Conservation (phyloP, 2,888 invertebrate species). For the Ernsta delagoae region DNA sequence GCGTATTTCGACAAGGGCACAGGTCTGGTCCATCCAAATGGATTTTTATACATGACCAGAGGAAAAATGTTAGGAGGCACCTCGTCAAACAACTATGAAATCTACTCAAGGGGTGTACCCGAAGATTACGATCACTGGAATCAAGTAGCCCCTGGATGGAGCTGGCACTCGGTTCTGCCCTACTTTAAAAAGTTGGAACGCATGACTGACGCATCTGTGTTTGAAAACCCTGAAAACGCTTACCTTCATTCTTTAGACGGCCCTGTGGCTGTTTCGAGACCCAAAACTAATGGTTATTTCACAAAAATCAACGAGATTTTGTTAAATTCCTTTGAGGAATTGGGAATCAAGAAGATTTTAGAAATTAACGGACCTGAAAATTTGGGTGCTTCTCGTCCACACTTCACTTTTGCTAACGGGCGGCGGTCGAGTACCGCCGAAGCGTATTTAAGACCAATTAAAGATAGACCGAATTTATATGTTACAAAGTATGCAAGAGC, state of each 20-base stretch:
- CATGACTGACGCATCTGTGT: slow-evolving; percentile 50
- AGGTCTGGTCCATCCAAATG: slow-evolving; percentile 46
- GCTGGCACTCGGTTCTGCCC: slow-evolving; percentile 49
- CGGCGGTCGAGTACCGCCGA: slow-evolving; percentile 72
- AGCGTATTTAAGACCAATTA: slow-evolving; percentile 57
- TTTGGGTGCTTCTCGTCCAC: slow-evolving; percentile 50
- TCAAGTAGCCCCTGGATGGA: slow-evolving; percentile 51
- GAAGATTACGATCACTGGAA: slow-evolving; percentile 54
- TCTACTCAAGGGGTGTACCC: slow-evolving; percentile 53
- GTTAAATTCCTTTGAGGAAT: slow-evolving; percentile 49
- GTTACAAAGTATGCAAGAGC: slow-evolving; percentile 64
- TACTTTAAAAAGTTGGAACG: slow-evolving; percentile 56
- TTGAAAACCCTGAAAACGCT: slow-evolving; percentile 44
- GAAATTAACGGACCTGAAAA: slow-evolving; percentile 49
- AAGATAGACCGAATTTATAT: slow-evolving; percentile 59
- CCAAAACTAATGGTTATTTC: slow-evolving; percentile 47
- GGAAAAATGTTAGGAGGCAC: slow-evolving; percentile 56
- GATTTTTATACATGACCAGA: slow-evolving; percentile 47
- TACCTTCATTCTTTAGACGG: slow-evolving; percentile 52
- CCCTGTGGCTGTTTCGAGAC: slow-evolving; percentile 52
- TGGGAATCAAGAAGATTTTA: slow-evolving; percentile 44
- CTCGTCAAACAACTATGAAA: slow-evolving; percentile 52
- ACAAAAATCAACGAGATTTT: slow-evolving; percentile 45
- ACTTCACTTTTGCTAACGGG: slow-evolving; percentile 57
- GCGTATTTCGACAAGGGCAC: slow-evolving; percentile 48